Conservation (phyloP, 2,888 invertebrate genomes). For the Melanargia galathea region DNA sequence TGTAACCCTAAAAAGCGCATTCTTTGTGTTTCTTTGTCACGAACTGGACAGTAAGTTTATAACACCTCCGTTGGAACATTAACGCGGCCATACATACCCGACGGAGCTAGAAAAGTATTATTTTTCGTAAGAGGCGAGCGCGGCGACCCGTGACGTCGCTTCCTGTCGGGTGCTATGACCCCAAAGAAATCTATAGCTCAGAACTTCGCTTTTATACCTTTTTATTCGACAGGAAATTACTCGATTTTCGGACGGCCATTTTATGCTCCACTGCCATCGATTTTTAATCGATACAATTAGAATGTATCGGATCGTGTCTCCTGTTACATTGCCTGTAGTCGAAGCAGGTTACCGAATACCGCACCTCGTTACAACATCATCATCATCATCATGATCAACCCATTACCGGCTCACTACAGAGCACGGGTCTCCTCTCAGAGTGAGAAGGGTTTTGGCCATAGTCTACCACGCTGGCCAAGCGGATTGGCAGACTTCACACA, state of each 20-base stretch:
- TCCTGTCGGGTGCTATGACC: slow-evolving; percentile 82
- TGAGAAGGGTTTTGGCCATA: no score
- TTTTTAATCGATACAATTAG: slow-evolving; percentile 42
- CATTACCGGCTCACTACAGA: no score
- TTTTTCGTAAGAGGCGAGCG: slow-evolving; percentile 77
- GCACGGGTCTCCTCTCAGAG: no score
- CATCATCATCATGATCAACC: no score
- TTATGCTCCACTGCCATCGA: slow-evolving; percentile 61
- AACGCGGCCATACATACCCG: slow-evolving; percentile 11
- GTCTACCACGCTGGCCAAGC: no score
- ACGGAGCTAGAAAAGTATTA: slow-evolving; percentile 56
- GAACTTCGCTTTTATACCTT: slow-evolving; percentile 62
- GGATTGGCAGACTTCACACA: no score
- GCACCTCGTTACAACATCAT: slow-evolving; percentile 6
- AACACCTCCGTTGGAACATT: slow-evolving; percentile 14
- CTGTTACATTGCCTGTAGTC: slow-evolving; percentile 27
- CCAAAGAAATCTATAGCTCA: slow-evolving; percentile 74
- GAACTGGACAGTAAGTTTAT: slow-evolving; percentile 6
- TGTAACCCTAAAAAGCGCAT: no score
- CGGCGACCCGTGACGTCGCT: slow-evolving; percentile 76
- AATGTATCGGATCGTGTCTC: slow-evolving; percentile 38
- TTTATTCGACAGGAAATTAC: slow-evolving; percentile 78
- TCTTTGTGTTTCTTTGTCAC: slow-evolving; percentile 52
- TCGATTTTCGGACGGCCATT: slow-evolving; percentile 65
- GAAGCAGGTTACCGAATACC: slow-evolving; percentile 22